Evolutionary conservation across 2,888 invertebrate genomes (phyloP), one percentile per base, ranked within the genome.

Genomic region (Bellardia bayeri): DNA sequence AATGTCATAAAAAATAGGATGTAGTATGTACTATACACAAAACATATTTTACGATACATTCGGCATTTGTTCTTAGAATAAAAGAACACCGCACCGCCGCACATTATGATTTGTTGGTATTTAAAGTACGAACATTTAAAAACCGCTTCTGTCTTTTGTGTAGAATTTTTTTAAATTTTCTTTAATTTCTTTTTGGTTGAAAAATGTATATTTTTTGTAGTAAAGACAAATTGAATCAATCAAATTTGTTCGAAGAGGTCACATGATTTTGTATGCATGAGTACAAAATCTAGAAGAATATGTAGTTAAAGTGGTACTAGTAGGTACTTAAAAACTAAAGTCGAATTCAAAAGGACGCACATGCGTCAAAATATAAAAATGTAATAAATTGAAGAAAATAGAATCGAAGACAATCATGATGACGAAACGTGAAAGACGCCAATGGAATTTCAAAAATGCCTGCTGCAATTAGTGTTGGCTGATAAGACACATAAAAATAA

Each of bases 161-260:
- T 40, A 13, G 42, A 74, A 64, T 58, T 63, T 42, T 42, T 7
- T 51, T n/a, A 64, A n/a, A 54, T 64, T 72, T 81, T 54, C 61
- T 23, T 64, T 51, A 11, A 51, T 51, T 51, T n/a, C 0, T 4
- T 56, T 68, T 68, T 58, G 68, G 13, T 49, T 13, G 49, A n/a
- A 45, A 61, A 58, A 51, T 37, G 7, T 40, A 40, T 71, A 23
- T 72, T 40, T 56, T 37, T 72, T 72, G 5, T 40, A 30, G 78
- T 88, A 86, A 89, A 89, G 89, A 88, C 90, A 89, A 89, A 91
- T 91, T 90, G 90, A 91, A 90, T 91, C 91, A 91, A 91, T 91
- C 91, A 91, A 86, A 88, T 86, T 85, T 83, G 23, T 74, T 56
- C 87, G 74, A 81, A 74, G 37, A 68, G 79, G 56, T 84, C 58